Evolutionary conservation across 2,113 vertebrate species (phyloP).

Genomic region (Lagenorhynchus albirostris): DNA sequence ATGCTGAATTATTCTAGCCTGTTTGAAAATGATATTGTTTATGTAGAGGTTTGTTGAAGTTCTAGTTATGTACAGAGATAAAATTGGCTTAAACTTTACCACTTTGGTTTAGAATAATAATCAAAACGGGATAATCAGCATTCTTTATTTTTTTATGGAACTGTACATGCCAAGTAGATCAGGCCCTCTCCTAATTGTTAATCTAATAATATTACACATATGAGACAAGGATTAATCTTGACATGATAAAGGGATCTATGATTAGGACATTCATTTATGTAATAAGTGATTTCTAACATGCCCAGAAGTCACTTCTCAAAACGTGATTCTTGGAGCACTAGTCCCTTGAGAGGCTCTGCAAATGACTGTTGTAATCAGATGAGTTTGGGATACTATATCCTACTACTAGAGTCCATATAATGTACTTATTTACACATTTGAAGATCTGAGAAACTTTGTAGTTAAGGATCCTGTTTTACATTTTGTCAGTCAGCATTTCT

Average conservation of each 20-base stretch:
- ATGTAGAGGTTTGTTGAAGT: slow-evolving; percentile 11
- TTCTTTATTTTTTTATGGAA: not conserved
- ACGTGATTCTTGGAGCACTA: not conserved
- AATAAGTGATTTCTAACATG: not conserved
- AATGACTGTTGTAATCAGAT: not conserved
- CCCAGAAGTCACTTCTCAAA: not conserved
- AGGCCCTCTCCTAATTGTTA: not conserved
- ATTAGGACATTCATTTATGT: not conserved
- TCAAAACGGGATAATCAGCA: not conserved
- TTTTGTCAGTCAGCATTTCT: not conserved
- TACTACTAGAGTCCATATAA: not conserved
- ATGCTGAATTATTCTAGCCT: not conserved
- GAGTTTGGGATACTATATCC: not conserved
- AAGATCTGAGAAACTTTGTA: not conserved
- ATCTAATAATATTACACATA: not conserved
- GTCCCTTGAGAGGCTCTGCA: not conserved
- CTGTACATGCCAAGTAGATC: not conserved
- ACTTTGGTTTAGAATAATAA: not conserved
- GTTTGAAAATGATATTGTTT: not conserved
- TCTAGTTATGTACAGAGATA: not conserved
- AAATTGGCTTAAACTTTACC: not conserved
- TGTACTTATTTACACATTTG: not conserved
- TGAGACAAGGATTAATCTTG: not conserved
- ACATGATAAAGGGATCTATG: not conserved
- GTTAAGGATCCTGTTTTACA: not conserved